Evolutionary conservation across 2,797 vertebrate genomes (phyloP).

Genomic region (Scolopax rusticola): DNA sequence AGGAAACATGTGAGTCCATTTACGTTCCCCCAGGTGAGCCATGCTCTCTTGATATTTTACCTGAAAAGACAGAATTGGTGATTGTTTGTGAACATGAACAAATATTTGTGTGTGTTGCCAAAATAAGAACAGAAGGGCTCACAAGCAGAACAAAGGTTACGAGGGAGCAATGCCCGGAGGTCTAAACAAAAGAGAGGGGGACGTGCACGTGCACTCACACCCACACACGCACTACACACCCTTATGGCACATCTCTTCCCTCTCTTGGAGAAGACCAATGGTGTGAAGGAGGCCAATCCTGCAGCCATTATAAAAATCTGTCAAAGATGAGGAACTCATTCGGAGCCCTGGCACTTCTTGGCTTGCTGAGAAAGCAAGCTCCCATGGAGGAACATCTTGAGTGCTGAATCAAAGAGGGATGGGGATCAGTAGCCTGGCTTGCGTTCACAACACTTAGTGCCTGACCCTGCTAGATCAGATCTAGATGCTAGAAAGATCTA

Average conservation of each 20-base stretch:
- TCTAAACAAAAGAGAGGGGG: background rate
- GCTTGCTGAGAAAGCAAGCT: background rate
- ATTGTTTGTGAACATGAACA: background rate
- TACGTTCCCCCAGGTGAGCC: conserved; percentile 79
- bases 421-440: background rate
- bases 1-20: conserved; percentile 84
- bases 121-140: conserved; percentile 49
- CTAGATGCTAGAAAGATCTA: background rate
- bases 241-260: background rate
- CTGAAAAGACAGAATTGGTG: conserved; percentile 71
- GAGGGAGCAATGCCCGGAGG: background rate
- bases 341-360: background rate
- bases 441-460: background rate
- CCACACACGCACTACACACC: background rate
- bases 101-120: conserved; percentile 42
- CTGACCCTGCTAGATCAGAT: background rate
- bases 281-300: background rate
- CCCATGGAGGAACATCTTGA: rapidly evolving
- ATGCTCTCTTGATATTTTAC: conserved; percentile 78
- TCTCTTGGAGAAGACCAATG: background rate
- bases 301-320: background rate
- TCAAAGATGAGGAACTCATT: background rate
- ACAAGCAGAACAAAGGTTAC: conserved; percentile 17
- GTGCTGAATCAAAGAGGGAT: background rate
- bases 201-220: background rate